Conservation (phyloP, 2,888 invertebrate species). For the Limenitis camilla region DNA sequence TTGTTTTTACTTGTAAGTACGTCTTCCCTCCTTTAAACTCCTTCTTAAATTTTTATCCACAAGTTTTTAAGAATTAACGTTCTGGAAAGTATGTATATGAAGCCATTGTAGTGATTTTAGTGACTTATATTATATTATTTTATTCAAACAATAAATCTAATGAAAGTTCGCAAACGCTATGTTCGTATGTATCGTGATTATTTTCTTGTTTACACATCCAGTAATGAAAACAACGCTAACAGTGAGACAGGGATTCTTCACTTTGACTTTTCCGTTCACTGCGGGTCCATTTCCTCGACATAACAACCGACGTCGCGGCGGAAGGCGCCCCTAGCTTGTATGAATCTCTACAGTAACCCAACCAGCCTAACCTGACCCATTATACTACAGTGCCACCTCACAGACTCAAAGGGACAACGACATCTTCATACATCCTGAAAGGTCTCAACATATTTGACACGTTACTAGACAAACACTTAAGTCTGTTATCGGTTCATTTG, state of each 20-base stretch:
- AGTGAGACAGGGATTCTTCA: slow-evolving; percentile 37
- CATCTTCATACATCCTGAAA: slow-evolving; percentile 21
- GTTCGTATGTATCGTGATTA: slow-evolving; percentile 10
- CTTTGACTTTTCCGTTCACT: slow-evolving; percentile 45
- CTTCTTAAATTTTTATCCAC: too few relatives aligned
- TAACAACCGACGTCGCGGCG: slow-evolving; percentile 40
- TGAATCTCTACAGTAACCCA: slow-evolving; percentile 44
- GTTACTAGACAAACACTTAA: slow-evolving; percentile 38
- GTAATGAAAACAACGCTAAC: slow-evolving; percentile 37
- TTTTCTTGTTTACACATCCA: slow-evolving; percentile 28
- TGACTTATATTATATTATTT: background rate
- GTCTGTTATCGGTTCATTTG: slow-evolving; percentile 55
- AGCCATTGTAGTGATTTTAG: background rate
- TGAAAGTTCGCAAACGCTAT: background rate
- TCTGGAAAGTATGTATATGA: too few relatives aligned
- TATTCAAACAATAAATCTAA: background rate
- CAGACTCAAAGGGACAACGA: slow-evolving; percentile 22
- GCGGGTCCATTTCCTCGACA: slow-evolving; percentile 55
- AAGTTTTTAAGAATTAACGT: too few relatives aligned
- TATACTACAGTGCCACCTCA: slow-evolving; percentile 20
- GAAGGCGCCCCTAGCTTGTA: slow-evolving; percentile 50
- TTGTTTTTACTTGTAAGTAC: too few relatives aligned
- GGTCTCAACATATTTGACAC: slow-evolving; percentile 36
- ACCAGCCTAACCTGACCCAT: slow-evolving; percentile 36
- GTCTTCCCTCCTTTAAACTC: too few relatives aligned